Percentiles rank a stretch among this genome's conserved stretches.
Conservation (phyloP, 2,888 invertebrate genomes). For the Protonemura montana region DNA sequence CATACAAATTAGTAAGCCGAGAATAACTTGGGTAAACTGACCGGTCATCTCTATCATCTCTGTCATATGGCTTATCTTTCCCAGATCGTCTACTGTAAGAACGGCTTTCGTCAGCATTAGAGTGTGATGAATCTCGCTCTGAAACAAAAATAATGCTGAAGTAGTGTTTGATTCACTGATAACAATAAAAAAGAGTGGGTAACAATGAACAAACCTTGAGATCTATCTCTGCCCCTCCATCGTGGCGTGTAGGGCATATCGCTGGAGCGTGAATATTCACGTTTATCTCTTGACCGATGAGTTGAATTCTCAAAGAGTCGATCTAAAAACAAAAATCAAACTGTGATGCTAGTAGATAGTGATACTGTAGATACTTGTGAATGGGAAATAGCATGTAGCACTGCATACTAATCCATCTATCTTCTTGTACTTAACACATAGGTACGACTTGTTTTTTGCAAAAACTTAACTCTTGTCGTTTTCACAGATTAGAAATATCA, state of each 20-base stretch:
- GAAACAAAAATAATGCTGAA: not conserved
- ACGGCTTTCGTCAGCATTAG: not conserved
- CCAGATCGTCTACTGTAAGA: not conserved
- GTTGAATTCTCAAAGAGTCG: not conserved
- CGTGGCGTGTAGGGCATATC: not conserved
- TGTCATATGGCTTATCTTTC: not conserved
- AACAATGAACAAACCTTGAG: not conserved
- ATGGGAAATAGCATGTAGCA: no score
- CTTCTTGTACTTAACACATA: no score
- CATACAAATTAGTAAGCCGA: no score
- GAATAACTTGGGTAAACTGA: not conserved
- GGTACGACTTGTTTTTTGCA: no score
- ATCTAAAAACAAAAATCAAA: not conserved
- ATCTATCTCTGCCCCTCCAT: not conserved
- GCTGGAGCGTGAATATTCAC: not conserved
- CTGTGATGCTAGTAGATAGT: no score
- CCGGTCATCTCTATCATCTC: slow-evolving; percentile 7
- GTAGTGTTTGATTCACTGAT: no score
- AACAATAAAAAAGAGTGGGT: no score
- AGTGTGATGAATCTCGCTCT: not conserved
- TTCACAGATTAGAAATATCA: no score
- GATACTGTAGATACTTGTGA: no score
- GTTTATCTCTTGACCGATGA: not conserved
- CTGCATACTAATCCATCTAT: no score
- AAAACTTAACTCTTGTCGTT: no score